A percentile compares a stretch with the other conserved stretches of the same genome.
Conservation (phyloP, 2,113 vertebrate genomes). For the Oncorhynchus masou region DNA sequence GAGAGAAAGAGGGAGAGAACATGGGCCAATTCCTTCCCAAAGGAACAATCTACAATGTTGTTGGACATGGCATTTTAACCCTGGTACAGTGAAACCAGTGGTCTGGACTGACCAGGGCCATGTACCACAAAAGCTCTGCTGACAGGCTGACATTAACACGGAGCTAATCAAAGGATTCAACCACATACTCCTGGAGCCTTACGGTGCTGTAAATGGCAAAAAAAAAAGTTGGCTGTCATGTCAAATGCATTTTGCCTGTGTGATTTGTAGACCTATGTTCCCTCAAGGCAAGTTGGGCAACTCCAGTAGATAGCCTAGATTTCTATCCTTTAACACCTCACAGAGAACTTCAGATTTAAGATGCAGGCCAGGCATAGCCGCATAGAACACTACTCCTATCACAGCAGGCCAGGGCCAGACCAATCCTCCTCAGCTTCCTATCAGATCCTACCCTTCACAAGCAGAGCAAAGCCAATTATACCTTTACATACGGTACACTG, state of each 20-base stretch:
- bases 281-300: background rate
- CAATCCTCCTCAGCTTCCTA: background rate
- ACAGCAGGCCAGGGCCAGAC: background rate
- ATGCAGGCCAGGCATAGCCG: background rate
- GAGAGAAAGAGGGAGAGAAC: too few species aligned
- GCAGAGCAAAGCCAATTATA: background rate
- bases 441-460: background rate
- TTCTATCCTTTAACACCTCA: background rate
- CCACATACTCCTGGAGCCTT: background rate
- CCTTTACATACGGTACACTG: too few species aligned
- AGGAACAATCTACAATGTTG: background rate
- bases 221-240: background rate
- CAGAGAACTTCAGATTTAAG: background rate
- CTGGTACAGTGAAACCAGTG: background rate
- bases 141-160: slow-evolving; percentile 3
- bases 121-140: background rate
- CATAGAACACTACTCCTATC: background rate
- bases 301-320: background rate
- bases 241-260: slow-evolving; percentile 2
- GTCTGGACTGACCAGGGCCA: background rate
- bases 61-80: background rate
- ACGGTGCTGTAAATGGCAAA: background rate
- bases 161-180: background rate
- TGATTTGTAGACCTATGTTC: slow-evolving; percentile 3
- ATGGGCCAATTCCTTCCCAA: background rate